These are phyloP conservation scores for Porites cylindrica DNA, from an alignment of 92 coral and sea anemone species.

Conservation along the genomic window DNA sequence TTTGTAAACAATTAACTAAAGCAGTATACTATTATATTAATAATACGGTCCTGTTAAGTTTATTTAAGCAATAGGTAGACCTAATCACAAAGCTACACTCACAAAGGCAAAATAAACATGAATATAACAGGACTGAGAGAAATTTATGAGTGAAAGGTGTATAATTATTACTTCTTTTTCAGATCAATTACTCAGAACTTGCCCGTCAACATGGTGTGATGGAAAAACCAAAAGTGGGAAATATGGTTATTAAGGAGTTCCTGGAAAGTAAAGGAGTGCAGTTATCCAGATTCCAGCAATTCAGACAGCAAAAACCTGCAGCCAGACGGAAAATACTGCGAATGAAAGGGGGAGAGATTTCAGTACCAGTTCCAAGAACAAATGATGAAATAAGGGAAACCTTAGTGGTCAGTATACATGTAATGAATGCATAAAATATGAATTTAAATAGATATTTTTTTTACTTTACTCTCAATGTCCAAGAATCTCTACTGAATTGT, in stretches of 20 bases:
- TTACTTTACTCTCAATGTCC: background rate
- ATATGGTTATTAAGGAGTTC: conserved; percentile 46
- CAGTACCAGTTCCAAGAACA: conserved; percentile 39
- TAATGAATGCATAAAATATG: background rate
- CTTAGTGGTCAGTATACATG: conserved; percentile 12
- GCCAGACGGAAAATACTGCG: conserved; percentile 34
- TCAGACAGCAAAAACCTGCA: conserved; percentile 35
- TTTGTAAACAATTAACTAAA: background rate
- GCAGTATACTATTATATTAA: background rate
- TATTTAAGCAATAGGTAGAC: background rate
- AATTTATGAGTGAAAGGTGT: background rate
- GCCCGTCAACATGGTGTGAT: conserved; percentile 48
- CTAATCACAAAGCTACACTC: background rate
- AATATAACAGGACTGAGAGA: background rate
- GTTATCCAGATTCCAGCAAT: conserved; percentile 28
- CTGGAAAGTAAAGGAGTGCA: conserved; percentile 31
- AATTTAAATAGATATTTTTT: conserved; percentile 6
- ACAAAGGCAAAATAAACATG: background rate
- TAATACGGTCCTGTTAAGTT: background rate
- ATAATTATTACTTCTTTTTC: background rate
- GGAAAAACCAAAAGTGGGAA: conserved; percentile 50
- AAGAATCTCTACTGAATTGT: too few species aligned
- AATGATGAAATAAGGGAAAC: conserved; percentile 53
- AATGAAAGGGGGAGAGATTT: conserved; percentile 48
- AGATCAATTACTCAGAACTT: conserved; percentile 57